Evolutionary conservation across 2,797 vertebrate genomes (phyloP).

Genomic region (Tangara arthus): DNA sequence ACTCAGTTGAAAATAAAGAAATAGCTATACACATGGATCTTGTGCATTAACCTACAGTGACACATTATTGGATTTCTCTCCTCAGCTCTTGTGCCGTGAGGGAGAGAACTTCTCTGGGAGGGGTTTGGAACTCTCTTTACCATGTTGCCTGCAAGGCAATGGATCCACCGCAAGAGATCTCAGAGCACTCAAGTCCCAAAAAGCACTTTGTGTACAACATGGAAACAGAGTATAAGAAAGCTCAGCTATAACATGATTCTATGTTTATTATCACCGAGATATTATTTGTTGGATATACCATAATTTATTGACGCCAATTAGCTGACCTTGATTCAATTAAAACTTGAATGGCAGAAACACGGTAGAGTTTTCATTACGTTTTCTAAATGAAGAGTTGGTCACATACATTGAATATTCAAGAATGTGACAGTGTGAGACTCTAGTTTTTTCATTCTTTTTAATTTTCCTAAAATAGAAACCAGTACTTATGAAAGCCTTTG

Average conservation of each 20-base stretch:
- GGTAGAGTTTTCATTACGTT: background rate
- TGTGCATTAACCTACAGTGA: background rate
- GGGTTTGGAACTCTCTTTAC: background rate
- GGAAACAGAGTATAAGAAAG: background rate
- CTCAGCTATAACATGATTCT: background rate
- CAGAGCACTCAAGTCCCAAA: background rate
- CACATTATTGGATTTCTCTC: background rate
- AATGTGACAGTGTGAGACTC: background rate
- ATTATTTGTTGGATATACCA: background rate
- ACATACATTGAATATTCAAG: background rate
- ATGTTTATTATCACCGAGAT: background rate
- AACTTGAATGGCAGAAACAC: background rate
- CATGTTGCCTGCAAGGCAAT: fast-evolving
- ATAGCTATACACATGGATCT: fast-evolving
- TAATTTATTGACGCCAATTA: background rate
- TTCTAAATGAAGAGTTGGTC: background rate
- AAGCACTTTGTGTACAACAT: background rate
- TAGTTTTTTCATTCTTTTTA: background rate
- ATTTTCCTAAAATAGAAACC: background rate
- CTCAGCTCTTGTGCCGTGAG: background rate
- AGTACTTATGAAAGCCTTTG: background rate
- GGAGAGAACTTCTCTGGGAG: background rate
- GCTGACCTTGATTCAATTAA: background rate
- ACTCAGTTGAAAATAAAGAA: background rate
- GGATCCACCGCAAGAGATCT: background rate